phyloP scores from a whole-genome alignment of 2,797 vertebrate genomes.

The Pristis pectinata region DNA sequence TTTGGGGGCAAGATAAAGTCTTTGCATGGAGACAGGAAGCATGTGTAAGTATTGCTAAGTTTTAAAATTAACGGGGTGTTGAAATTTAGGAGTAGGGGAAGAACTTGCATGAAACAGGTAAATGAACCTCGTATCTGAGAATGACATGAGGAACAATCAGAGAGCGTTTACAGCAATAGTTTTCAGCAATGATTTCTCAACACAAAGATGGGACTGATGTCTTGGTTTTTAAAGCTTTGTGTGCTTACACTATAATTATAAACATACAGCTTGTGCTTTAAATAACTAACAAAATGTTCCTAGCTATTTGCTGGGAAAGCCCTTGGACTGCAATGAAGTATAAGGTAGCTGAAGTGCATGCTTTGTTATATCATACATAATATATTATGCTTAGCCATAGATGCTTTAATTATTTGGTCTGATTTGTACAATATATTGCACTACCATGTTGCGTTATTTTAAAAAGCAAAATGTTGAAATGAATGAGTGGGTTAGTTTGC shows the following conservation, averaged over 20 bases:
- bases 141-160: no score
- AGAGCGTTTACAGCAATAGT: background rate
- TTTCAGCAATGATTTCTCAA: background rate
- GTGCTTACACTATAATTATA: background rate
- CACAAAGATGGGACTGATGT: background rate
- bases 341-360: background rate
- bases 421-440: background rate
- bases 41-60: background rate
- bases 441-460: background rate
- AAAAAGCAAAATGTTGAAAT: background rate
- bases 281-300: background rate
- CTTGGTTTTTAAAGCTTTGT: background rate
- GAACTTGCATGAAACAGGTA: background rate
- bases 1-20: background rate
- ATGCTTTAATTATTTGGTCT: background rate
- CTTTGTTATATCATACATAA: background rate
- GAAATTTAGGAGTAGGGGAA: background rate
- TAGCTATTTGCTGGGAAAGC: background rate
- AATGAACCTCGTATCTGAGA: background rate
- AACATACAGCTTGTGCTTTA: background rate
- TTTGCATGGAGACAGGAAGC: background rate
- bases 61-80: background rate
- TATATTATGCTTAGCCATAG: background rate
- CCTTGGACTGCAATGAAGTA: background rate
- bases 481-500: background rate